Evolutionary conservation across 2,113 vertebrate species (phyloP), one percentile per base, ranked within the genome.

Genomic region (Lepus timidus): DNA sequence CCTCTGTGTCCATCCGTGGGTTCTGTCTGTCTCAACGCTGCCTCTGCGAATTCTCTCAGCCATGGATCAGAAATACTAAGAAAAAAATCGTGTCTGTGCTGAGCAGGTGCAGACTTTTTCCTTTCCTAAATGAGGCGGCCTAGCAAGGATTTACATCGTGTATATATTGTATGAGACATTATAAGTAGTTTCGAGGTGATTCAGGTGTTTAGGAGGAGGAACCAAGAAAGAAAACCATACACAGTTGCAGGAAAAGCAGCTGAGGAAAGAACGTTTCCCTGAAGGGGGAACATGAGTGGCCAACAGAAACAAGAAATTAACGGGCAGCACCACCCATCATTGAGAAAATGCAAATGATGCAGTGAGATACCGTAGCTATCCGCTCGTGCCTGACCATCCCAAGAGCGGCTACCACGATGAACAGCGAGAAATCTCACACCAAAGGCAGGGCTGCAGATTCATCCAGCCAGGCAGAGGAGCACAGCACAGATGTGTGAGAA

Each of bases 371-470:
- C 23, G 23, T 33, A 78, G 62, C n/a, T 27, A 8, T 51, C 58
- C 10, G 9, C 17, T 85, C 44, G 11, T 58, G 19, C 44, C 73
- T 81, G 68, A 80, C 55, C 70, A 70, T n/a, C 78, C 75, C 62
- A 78, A 71, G 62, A 19, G 68, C 9, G 2, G 27, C n/a, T 74
- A 65, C 79, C 80, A 78, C 33, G 55, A 71, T 27, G 79, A 85
- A 44, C 5, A 12, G 9, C 36, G 31, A 68, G 49, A 52, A 71
- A n/a, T 88, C 36, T 73, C 31, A 52, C 1, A 0, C 75, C 13
- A 49, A 58, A 1, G 23, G 22, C 44, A 91, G 65, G 58, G 23
- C 67, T 96, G 52, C 29, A 75, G 93, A 88, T 95, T 70, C 88
- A 76, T 62, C 55, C 58, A 78, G 14, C n/a, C 20, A 31, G 13